Evolutionary conservation across 2,888 invertebrate genomes (phyloP).

Genomic region (Gortyna flavago): DNA sequence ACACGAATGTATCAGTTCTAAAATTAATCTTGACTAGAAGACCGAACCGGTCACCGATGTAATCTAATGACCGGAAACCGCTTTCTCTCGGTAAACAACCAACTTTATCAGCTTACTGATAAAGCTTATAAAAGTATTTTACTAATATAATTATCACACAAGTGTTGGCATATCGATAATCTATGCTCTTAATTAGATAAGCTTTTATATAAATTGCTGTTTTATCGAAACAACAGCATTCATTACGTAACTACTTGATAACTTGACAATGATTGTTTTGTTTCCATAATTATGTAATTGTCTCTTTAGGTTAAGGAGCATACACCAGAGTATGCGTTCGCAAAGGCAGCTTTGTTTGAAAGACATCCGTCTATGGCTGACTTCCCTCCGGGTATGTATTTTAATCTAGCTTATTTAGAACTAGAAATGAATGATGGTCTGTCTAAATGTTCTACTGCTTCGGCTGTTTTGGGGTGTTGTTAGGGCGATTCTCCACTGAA

Average conservation of each 20-base stretch:
- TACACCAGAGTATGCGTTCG: constrained; percentile 90
- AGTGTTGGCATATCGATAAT: constrained; percentile 4
- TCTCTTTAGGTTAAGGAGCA: constrained; percentile 87
- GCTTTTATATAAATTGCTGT: constrained; percentile 11
- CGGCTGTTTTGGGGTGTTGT: background rate
- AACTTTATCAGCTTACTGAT: constrained; percentile 10
- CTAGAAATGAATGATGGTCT: background rate
- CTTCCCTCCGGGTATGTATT: constrained; percentile 91
- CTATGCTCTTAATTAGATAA: constrained; percentile 23
- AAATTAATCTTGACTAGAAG: constrained; percentile 19
- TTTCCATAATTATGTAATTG: constrained; percentile 31
- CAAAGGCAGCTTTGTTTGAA: constrained; percentile 91
- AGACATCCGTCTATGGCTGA: constrained; percentile 93
- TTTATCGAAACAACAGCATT: constrained; percentile 10
- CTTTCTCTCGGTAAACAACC: background rate
- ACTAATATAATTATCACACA: background rate
- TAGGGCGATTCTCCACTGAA: background rate
- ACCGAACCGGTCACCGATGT: background rate
- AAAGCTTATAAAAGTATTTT: background rate
- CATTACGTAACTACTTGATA: constrained; percentile 14
- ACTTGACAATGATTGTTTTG: constrained; percentile 12
- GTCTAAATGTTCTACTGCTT: background rate
- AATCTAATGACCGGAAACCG: background rate
- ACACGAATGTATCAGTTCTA: constrained; percentile 16
- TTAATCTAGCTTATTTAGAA: background rate